Percentiles rank a stretch among this genome's conserved stretches.
phyloP scores from a whole-genome alignment of 2,888 invertebrate genomes.

The Phortica okadai region DNA sequence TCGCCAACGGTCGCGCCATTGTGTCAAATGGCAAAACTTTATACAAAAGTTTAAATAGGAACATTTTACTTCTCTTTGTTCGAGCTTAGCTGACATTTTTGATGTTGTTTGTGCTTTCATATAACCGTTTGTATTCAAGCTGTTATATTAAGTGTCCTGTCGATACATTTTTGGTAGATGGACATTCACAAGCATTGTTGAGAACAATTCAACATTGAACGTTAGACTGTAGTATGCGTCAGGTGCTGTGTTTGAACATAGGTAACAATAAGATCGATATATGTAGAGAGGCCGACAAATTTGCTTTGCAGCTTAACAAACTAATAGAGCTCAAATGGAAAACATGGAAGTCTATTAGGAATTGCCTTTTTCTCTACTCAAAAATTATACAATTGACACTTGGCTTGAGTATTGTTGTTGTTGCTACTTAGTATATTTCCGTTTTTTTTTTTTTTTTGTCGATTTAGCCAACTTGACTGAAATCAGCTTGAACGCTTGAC shows the following conservation, averaged over 20 bases:
- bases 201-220: neutral
- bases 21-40: neutral
- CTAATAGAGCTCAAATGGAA: neutral
- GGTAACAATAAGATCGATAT: neutral
- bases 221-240: neutral
- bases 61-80: neutral
- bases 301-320: neutral
- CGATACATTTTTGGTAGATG: no score
- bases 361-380: neutral
- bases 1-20: neutral
- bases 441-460: neutral
- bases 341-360: neutral
- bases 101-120: neutral
- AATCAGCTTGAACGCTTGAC: neutral
- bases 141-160: no score
- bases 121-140: neutral
- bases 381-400: no score
- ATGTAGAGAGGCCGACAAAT: neutral
- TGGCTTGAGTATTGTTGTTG: neutral
- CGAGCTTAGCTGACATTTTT: neutral
- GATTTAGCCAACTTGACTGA: neutral
- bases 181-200: no score
- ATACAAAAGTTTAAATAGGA: neutral
- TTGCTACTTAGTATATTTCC: constrained; percentile 24
- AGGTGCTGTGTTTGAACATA: neutral